These are phyloP conservation scores for Dynastes tityus DNA, from an alignment of 2,888 invertebrate genomes.

Conservation along the genomic window DNA sequence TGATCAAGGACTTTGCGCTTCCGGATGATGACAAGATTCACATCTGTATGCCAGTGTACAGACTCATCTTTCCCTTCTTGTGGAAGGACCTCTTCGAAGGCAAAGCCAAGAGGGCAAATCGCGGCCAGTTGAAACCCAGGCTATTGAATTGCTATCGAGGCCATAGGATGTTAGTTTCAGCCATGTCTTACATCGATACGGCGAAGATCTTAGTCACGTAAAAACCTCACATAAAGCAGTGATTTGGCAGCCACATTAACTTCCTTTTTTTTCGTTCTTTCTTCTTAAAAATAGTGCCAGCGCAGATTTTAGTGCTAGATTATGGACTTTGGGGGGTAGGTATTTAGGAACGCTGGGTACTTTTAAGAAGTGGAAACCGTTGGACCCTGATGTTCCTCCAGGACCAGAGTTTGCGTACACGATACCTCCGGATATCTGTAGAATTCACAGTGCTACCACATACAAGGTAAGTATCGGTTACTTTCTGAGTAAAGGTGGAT, in stretches of 20 bases:
- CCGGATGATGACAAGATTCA: conserved; percentile 72
- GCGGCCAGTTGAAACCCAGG: conserved; percentile 77
- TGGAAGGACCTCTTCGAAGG: conserved; percentile 79
- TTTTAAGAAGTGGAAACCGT: conserved; percentile 76
- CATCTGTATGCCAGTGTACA: conserved; percentile 76
- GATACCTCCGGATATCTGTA: conserved; percentile 82
- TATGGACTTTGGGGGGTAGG: conserved; percentile 82
- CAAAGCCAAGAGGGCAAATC: conserved; percentile 78
- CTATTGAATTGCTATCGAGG: conserved; percentile 81
- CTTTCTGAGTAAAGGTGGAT: too few relatives aligned
- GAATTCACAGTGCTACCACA: conserved; percentile 84
- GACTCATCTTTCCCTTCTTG: conserved; percentile 82
- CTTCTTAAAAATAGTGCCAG: conserved; percentile 61
- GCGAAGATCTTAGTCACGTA: conserved; percentile 81
- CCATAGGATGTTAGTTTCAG: conserved; percentile 80
- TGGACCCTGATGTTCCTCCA: conserved; percentile 69
- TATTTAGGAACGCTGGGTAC: conserved; percentile 84
- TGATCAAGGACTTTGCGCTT: conserved; percentile 79
- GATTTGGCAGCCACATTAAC: not conserved
- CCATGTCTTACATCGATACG: conserved; percentile 79
- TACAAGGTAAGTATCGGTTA: conserved; percentile 75
- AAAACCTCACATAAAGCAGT: conserved; percentile 64
- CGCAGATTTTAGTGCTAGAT: conserved; percentile 77
- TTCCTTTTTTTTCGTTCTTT: not conserved
- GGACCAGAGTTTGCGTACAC: conserved; percentile 71